Conservation (phyloP, 37 sponge, comb jelly and placozoan species). For the Spongilla lacustris region DNA sequence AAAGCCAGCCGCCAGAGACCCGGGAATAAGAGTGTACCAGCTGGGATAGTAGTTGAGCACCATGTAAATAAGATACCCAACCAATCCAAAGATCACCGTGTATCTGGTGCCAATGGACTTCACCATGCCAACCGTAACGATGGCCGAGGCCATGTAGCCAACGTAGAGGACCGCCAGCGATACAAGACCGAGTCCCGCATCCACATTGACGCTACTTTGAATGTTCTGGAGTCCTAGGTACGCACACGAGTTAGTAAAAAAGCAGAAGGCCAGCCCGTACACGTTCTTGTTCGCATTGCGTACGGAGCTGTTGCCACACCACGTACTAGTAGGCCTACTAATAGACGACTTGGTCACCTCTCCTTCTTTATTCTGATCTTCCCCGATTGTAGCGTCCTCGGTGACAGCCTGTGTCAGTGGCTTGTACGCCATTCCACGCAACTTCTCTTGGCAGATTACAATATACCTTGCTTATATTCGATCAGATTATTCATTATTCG, state of each 20-base stretch:
- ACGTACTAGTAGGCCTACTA: neutral
- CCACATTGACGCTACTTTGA: constrained; percentile 35
- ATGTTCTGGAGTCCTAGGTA: constrained; percentile 25
- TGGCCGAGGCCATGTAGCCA: neutral
- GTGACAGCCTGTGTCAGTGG: neutral
- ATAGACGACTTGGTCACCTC: neutral
- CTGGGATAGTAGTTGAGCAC: constrained; percentile 42
- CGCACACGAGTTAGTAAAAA: neutral
- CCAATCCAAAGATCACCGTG: constrained; percentile 3
- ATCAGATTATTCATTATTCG: too few species aligned
- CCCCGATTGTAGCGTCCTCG: neutral
- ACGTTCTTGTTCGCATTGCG: constrained; percentile 12
- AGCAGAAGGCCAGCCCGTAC: neutral
- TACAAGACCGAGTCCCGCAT: constrained; percentile 4
- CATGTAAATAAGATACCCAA: neutral
- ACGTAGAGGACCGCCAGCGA: constrained; percentile 37
- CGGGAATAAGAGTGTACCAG: constrained; percentile 57
- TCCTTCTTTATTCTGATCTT: neutral
- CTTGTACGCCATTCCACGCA: neutral
- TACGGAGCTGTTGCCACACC: neutral
- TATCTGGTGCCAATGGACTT: constrained; percentile 11
- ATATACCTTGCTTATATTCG: too few species aligned
- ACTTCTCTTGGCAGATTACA: neutral
- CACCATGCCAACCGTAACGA: neutral
- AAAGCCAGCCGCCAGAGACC: constrained; percentile 29